Conservation (phyloP, 2,113 vertebrate genomes). For the Chloropsis hardwickii region DNA sequence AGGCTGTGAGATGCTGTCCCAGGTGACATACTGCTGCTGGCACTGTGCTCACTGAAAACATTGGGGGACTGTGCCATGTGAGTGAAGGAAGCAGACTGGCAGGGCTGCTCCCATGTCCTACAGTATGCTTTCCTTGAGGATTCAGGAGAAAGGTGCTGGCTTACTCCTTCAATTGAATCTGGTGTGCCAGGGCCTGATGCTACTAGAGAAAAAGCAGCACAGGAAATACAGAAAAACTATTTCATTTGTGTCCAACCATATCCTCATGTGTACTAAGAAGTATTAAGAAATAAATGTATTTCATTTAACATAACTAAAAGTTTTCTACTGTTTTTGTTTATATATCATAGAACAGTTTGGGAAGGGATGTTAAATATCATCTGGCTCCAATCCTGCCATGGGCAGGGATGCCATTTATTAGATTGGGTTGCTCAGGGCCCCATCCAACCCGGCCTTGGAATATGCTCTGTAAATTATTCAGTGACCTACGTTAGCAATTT, state of each 20-base stretch:
- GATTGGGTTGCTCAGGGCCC: background rate
- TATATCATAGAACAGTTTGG: background rate
- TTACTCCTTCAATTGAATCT: conserved; percentile 89
- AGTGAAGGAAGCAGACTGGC: conserved; percentile 79
- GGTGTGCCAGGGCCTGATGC: conserved; percentile 94
- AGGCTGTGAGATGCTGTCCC: conserved; percentile 81
- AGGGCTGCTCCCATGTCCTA: conserved; percentile 90
- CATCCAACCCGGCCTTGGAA: background rate
- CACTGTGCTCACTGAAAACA: conserved; percentile 84
- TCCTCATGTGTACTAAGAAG: background rate
- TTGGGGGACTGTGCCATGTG: conserved; percentile 85
- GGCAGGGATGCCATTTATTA: background rate
- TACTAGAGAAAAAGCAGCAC: conserved; percentile 32
- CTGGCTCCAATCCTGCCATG: background rate
- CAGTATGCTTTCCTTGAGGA: conserved; percentile 92
- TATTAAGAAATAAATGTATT: background rate
- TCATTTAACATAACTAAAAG: background rate
- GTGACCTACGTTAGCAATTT: background rate
- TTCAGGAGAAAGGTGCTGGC: conserved; percentile 92
- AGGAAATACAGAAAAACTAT: background rate
- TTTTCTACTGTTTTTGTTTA: background rate
- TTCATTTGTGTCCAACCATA: background rate
- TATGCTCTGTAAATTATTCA: background rate
- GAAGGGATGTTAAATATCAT: background rate
- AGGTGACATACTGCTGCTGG: conserved; percentile 84